These are phyloP conservation scores for Lycocerus yunnanus DNA, from an alignment of 2,888 invertebrate species.

Conservation along the genomic window DNA sequence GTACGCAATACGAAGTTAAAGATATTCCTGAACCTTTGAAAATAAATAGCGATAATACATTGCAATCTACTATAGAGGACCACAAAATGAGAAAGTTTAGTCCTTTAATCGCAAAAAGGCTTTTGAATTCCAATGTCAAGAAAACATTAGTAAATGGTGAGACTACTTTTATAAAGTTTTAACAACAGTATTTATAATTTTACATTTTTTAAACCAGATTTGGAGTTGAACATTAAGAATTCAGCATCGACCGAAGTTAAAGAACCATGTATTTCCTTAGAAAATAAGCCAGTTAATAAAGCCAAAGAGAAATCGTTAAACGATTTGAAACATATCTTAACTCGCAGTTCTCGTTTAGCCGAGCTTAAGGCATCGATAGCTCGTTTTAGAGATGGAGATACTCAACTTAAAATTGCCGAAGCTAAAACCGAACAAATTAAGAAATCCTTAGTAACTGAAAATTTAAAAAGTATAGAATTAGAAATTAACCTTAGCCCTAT, in stretches of 20 bases:
- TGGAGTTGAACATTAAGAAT: neutral
- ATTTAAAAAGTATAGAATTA: constrained; percentile 76
- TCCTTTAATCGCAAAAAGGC: neutral
- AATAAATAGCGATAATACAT: neutral
- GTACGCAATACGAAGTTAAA: neutral
- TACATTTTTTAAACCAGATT: neutral
- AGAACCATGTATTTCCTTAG: constrained; percentile 42
- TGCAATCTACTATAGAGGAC: neutral
- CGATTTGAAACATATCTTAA: constrained; percentile 71
- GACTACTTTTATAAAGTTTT: neutral
- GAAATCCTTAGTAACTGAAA: constrained; percentile 63
- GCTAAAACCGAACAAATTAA: constrained; percentile 45
- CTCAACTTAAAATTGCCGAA: constrained; percentile 61
- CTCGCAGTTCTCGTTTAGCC: constrained; percentile 69
- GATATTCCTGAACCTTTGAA: neutral
- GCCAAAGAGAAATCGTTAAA: constrained; percentile 67
- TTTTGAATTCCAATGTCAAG: neutral
- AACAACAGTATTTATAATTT: neutral
- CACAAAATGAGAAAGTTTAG: neutral
- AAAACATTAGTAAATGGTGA: neutral
- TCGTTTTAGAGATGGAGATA: constrained; percentile 67
- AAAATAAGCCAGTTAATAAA: constrained; percentile 56
- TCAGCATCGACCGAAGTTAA: constrained; percentile 21
- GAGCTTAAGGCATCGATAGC: constrained; percentile 72
- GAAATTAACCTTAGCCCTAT: constrained; percentile 65